phyloP scores from a whole-genome alignment of 2,888 invertebrate genomes.

The Ethmia dodecea region DNA sequence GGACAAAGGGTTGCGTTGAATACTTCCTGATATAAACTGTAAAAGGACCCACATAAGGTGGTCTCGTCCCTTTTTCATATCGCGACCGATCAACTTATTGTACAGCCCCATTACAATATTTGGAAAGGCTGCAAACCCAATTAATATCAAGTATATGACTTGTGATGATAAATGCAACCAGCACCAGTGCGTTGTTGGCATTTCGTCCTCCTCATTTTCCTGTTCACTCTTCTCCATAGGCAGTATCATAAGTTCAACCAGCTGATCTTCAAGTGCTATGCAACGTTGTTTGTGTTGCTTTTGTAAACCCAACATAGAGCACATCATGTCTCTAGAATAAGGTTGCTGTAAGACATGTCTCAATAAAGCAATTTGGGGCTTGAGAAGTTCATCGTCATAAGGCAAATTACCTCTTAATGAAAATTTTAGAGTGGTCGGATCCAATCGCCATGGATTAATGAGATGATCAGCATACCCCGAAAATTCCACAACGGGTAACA shows the following conservation, averaged over 20 bases:
- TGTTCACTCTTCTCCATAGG: conserved; percentile 95
- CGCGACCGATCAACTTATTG: conserved; percentile 87
- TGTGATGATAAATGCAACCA: conserved; percentile 97
- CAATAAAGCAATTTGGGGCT: conserved; percentile 92
- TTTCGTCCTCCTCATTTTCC: conserved; percentile 77
- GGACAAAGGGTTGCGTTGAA: conserved; percentile 92
- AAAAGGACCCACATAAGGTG: conserved; percentile 99
- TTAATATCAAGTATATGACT: conserved; percentile 95
- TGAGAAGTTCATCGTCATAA: conserved; percentile 90
- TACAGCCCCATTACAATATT: conserved; percentile 94
- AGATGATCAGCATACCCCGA: conserved; percentile 93
- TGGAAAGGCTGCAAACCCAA: conserved; percentile 95
- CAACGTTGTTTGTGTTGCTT: conserved; percentile 95
- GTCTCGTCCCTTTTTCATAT: conserved; percentile 93
- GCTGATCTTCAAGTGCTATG: conserved; percentile 92
- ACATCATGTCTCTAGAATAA: conserved; percentile 97
- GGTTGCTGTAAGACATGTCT: conserved; percentile 96
- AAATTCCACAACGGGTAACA: conserved; percentile 96
- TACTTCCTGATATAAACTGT: conserved; percentile 98
- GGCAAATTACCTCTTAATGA: conserved; percentile 85
- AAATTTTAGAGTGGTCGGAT: conserved; percentile 86
- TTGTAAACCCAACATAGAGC: conserved; percentile 94
- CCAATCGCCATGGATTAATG: conserved; percentile 95
- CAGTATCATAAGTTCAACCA: conserved; percentile 92
- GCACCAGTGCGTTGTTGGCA: conserved; percentile 85